These are phyloP conservation scores for Falco punctatus DNA, from an alignment of 2,113 vertebrate genomes.

Conservation along the genomic window DNA sequence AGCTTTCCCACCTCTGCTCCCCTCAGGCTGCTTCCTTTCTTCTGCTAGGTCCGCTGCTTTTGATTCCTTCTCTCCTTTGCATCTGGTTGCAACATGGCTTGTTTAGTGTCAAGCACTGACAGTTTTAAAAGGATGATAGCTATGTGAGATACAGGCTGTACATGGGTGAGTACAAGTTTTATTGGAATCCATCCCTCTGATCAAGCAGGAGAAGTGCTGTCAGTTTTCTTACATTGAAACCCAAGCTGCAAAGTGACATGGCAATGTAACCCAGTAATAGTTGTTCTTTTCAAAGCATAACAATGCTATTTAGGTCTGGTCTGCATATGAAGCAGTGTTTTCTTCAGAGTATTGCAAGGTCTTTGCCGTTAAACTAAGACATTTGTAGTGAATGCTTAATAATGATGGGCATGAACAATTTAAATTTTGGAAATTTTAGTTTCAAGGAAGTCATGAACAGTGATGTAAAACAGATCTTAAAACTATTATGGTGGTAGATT, in stretches of 20 bases:
- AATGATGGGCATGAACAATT: not conserved
- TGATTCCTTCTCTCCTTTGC: not conserved
- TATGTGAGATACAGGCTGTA: not conserved
- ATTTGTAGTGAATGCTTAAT: not conserved
- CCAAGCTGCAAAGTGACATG: not conserved
- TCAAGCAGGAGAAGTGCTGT: not conserved
- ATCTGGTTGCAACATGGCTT: not conserved
- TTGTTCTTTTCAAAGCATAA: not conserved
- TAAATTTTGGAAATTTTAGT: not conserved
- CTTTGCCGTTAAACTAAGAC: not conserved
- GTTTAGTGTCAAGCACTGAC: not conserved
- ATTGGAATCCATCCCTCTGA: not conserved
- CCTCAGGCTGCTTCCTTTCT: fast-evolving
- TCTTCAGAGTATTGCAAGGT: not conserved
- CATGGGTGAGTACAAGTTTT: not conserved
- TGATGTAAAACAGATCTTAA: not conserved
- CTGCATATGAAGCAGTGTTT: not conserved
- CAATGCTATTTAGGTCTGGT: not conserved
- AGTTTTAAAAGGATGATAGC: not conserved
- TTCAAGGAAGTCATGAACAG: not conserved
- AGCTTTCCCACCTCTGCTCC: not conserved
- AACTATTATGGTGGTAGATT: not conserved
- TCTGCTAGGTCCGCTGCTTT: not conserved
- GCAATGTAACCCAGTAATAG: not conserved
- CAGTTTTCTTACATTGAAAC: not conserved